Conservation (phyloP, 1,140 invertebrate genomes). For the Drosophila nebulosa region DNA sequence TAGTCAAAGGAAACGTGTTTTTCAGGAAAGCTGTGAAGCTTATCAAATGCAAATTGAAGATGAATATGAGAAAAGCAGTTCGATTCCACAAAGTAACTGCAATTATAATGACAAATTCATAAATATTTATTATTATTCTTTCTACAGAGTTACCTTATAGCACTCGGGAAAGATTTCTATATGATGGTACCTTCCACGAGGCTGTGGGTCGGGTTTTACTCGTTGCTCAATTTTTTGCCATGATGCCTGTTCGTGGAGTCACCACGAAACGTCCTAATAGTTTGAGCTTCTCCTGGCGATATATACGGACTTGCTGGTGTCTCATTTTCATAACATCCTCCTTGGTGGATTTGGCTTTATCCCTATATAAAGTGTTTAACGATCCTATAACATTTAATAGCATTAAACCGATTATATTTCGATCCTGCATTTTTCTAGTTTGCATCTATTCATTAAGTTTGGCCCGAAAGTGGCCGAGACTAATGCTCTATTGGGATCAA, state of each 20-base stretch:
- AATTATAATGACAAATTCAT: background rate
- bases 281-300: slow-evolving; percentile 67
- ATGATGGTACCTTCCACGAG: slow-evolving; percentile 73
- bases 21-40: slow-evolving; percentile 39
- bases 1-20: slow-evolving; percentile 36
- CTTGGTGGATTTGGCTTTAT: slow-evolving; percentile 35
- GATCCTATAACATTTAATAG: slow-evolving; percentile 67
- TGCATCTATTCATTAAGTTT: slow-evolving; percentile 46
- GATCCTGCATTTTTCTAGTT: slow-evolving; percentile 49
- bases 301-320: slow-evolving; percentile 56
- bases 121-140: background rate
- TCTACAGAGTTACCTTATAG: slow-evolving; percentile 37
- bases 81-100: background rate
- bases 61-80: background rate
- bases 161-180: slow-evolving; percentile 47
- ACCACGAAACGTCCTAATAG: slow-evolving; percentile 46
- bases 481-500: slow-evolving; percentile 70
- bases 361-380: slow-evolving; percentile 53
- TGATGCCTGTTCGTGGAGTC: slow-evolving; percentile 77
- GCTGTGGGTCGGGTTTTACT: slow-evolving; percentile 65
- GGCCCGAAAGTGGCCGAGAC: slow-evolving; percentile 67
- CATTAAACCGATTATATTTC: slow-evolving; percentile 74
- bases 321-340: slow-evolving; percentile 47
- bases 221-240: slow-evolving; percentile 73
- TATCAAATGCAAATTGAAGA: slow-evolving; percentile 28